phyloP scores from a whole-genome alignment of 2,888 invertebrate genomes.

The Subacronicta megacephala region DNA sequence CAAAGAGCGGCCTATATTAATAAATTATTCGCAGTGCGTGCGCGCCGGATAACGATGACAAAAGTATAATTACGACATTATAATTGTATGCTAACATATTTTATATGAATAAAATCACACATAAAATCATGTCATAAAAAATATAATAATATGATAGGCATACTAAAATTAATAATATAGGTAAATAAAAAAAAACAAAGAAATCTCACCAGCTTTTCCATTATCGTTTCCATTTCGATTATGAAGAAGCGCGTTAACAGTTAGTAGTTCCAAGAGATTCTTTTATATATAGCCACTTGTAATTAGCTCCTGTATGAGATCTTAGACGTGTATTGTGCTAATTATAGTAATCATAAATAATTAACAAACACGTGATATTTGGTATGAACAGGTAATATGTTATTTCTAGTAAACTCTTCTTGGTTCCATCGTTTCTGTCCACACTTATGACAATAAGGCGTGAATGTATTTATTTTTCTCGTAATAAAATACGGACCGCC shows the following conservation, averaged over 20 bases:
- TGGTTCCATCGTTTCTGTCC: no score
- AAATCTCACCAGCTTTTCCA: conserved; percentile 46
- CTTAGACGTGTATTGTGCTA: conserved; percentile 21
- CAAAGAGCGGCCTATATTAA: not conserved
- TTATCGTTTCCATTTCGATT: conserved; percentile 12
- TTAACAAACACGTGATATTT: conserved; percentile 41
- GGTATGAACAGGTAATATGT: no score
- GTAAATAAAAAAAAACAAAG: conserved; percentile 1
- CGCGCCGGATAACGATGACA: not conserved
- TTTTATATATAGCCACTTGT: conserved; percentile 35
- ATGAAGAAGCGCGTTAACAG: not conserved
- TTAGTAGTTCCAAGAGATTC: not conserved
- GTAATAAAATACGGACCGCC: no score
- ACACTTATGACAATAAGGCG: no score
- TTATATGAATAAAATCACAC: no score
- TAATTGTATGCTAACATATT: no score
- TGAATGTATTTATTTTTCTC: no score
- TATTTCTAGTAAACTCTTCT: not conserved
- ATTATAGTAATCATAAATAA: conserved; percentile 30
- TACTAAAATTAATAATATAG: no score
- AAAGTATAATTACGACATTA: no score
- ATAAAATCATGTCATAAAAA: no score
- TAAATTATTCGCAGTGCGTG: not conserved
- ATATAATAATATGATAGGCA: no score
- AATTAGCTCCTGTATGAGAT: conserved; percentile 42